These are phyloP conservation scores for Hoplias malabaricus DNA, from an alignment of 2,113 vertebrate species.

Conservation along the genomic window DNA sequence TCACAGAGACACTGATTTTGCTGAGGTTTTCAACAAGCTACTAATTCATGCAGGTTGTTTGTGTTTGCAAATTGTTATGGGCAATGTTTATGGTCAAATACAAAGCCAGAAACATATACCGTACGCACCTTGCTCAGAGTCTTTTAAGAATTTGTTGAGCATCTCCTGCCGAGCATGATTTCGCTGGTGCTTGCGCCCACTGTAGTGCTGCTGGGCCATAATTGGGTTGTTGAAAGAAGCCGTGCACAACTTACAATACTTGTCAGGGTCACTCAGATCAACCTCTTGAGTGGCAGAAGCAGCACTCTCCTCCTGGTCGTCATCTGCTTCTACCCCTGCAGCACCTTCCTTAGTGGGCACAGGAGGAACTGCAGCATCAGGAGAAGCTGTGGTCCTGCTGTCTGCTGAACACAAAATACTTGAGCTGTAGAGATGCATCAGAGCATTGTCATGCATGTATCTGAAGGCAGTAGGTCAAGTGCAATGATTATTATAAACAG, in stretches of 20 bases:
- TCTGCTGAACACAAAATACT: background rate
- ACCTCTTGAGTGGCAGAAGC: constrained; percentile 37
- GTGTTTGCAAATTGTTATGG: too few relatives aligned
- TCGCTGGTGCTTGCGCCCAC: constrained; percentile 81
- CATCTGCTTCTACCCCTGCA: background rate
- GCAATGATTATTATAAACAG: too few relatives aligned
- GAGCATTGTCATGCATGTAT: too few relatives aligned
- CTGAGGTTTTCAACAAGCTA: too few relatives aligned
- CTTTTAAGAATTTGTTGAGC: constrained; percentile 68
- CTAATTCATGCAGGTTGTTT: too few relatives aligned
- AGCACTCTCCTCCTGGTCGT: constrained; percentile 9
- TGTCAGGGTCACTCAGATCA: constrained; percentile 74
- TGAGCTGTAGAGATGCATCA: background rate
- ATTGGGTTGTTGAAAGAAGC: constrained; percentile 78
- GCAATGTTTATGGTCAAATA: too few relatives aligned
- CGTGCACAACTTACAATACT: constrained; percentile 76
- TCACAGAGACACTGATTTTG: too few relatives aligned
- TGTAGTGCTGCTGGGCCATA: constrained; percentile 79
- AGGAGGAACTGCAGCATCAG: background rate
- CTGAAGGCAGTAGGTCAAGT: too few relatives aligned
- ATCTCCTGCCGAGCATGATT: constrained; percentile 73
- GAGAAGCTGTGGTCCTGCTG: background rate
- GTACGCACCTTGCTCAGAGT: constrained; percentile 60
- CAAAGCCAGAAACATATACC: too few relatives aligned
- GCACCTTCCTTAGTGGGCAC: background rate